These are phyloP conservation scores for Oreamnos americanus DNA, from an alignment of 2,113 vertebrate species.

Conservation along the genomic window DNA sequence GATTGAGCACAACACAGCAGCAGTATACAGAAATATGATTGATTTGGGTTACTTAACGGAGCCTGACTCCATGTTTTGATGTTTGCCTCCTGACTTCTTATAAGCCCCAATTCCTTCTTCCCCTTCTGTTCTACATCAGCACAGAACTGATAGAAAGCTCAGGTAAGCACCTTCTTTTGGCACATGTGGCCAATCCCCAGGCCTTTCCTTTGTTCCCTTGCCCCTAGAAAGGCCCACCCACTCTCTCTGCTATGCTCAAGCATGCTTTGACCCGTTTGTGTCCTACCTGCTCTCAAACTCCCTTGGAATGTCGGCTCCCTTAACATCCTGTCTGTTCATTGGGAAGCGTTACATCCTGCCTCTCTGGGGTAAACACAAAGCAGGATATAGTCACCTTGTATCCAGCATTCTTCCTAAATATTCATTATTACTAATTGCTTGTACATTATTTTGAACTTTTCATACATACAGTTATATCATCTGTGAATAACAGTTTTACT, in stretches of 20 bases:
- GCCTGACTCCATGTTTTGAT: not conserved
- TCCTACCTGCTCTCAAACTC: not conserved
- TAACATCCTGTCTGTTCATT: not conserved
- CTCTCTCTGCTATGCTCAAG: not conserved
- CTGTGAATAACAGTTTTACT: not conserved
- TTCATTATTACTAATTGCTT: not conserved
- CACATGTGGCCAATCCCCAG: not conserved
- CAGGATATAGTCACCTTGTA: not conserved
- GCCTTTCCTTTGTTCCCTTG: rapidly evolving
- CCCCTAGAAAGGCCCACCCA: not conserved
- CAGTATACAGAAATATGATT: not conserved
- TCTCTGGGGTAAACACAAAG: not conserved
- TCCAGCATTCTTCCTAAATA: not conserved
- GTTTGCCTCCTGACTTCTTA: not conserved
- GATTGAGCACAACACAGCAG: not conserved
- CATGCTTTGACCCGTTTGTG: too few species aligned
- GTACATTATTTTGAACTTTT: not conserved
- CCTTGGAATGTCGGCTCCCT: not conserved
- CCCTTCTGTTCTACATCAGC: not conserved
- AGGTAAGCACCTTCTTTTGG: not conserved
- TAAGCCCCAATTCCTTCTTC: not conserved
- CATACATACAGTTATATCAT: not conserved
- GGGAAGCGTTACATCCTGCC: not conserved
- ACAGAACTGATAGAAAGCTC: not conserved
- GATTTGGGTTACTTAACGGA: not conserved